phyloP scores from a whole-genome alignment of 35 echinoderm and acorn worm species.

The Eucidaris tribuloides region DNA sequence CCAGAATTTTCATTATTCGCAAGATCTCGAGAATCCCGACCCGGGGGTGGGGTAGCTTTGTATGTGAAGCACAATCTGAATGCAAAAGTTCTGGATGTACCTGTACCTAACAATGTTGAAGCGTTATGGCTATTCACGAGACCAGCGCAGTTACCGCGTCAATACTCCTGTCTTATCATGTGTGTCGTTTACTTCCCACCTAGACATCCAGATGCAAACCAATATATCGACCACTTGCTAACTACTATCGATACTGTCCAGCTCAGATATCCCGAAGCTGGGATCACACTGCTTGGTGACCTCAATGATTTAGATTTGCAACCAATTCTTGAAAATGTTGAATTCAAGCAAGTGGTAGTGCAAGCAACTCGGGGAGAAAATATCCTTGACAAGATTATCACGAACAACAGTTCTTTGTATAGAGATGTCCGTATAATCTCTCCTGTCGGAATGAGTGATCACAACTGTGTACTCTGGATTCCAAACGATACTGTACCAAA shows the following conservation, averaged over 20 bases:
- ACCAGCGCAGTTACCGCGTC: background rate
- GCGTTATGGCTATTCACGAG: too few relatives aligned
- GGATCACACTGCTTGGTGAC: conserved; percentile 32
- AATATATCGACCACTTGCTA: conserved; percentile 21
- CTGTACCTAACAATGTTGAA: too few relatives aligned
- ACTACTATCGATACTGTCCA: conserved; percentile 17
- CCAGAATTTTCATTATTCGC: too few relatives aligned
- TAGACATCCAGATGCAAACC: background rate
- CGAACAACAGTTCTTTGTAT: background rate
- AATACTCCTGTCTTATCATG: conserved; percentile 18
- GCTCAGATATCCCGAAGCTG: background rate
- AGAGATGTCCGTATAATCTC: background rate
- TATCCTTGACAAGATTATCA: conserved; percentile 17
- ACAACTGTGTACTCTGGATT: too few relatives aligned
- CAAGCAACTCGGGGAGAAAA: background rate
- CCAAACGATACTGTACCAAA: background rate
- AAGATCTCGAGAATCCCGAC: too few relatives aligned
- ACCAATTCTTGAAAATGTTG: background rate
- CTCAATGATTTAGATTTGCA: conserved; percentile 44
- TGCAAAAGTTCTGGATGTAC: too few relatives aligned
- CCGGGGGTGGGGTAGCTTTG: too few relatives aligned
- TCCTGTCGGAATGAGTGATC: background rate
- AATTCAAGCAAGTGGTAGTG: conserved; percentile 38
- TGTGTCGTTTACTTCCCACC: conserved; percentile 47
- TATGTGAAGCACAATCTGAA: too few relatives aligned